Evolutionary conservation across 2,888 invertebrate genomes (phyloP), one percentile per base, ranked within the genome.

Genomic region (Hypercompe scribonia): DNA sequence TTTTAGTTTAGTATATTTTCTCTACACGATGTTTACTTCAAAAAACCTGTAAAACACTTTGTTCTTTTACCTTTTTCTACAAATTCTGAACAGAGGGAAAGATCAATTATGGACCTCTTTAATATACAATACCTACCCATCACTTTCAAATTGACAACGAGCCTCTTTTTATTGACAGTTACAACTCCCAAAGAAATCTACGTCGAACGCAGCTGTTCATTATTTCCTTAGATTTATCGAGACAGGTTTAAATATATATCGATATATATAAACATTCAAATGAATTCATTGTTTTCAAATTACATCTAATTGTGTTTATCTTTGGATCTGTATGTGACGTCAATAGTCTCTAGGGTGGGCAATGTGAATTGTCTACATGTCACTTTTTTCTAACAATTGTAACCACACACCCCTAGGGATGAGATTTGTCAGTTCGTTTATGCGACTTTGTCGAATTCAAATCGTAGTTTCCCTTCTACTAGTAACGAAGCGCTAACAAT

Each of bases 381-480:
- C 28, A 28, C n/a, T 85, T 89, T 89, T 86, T 81, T 85, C 81
- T 83, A 90, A 84, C 87, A 88, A 87, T 89, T 88, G 90, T 91
- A 91, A 90, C 91, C 90, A 89, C 90, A 89, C 82, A 82, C 87
- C 92, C 92, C 90, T 76, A 76, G 91, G 91, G 92, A 84, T 81
- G 82, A 88, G 89, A 90, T 93, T 93, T 94, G 90, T 87, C 90
- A 92, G 93, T 94, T 95, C 94, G 92, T 95, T 95, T 94, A 90
- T 90, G 86, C 88, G 91, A 91, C 90, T 93, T 93, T 92, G 90
- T 89, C 86, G 87, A 89, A 92, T 93, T 92, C 92, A 92, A 93
- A 94, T 93, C 89, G 92, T 93, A 93, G 93, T 94, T 94, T 91
- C 84, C 81, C 92, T 90, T 90, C 90, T 88, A 84, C 86, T 88